Conservation (phyloP, 2,113 vertebrate genomes). For the Dendrocopos noguchii region DNA sequence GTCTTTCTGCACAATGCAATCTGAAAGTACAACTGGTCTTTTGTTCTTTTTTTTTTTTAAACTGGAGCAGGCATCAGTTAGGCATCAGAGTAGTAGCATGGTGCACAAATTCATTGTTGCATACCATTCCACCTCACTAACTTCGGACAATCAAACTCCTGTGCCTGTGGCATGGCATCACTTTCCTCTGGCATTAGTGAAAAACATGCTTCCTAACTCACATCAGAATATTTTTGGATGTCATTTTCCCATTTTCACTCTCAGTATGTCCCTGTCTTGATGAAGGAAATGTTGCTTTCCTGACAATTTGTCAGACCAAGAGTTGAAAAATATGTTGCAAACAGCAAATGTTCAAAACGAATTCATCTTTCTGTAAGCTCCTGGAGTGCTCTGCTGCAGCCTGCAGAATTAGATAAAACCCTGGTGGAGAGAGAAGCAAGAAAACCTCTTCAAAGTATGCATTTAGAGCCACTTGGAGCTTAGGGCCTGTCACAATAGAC, state of each 20-base stretch:
- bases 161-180: rapidly evolving
- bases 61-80: background rate
- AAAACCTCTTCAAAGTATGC: background rate
- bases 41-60: too few relatives aligned
- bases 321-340: background rate
- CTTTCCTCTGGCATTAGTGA: background rate
- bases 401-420: background rate
- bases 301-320: background rate
- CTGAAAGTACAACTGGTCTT: too few relatives aligned
- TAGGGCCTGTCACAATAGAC: background rate
- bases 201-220: background rate
- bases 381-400: background rate
- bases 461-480: background rate
- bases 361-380: background rate
- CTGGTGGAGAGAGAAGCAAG: background rate
- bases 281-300: background rate
- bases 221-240: background rate
- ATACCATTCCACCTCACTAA: background rate
- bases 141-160: background rate
- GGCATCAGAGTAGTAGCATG: background rate
- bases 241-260: background rate
- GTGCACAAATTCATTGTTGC: background rate
- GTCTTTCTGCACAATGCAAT: background rate
- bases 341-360: background rate
- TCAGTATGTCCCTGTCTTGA: background rate